Conservation (phyloP, 2,797 vertebrate genomes). For the Fratercula arctica region DNA sequence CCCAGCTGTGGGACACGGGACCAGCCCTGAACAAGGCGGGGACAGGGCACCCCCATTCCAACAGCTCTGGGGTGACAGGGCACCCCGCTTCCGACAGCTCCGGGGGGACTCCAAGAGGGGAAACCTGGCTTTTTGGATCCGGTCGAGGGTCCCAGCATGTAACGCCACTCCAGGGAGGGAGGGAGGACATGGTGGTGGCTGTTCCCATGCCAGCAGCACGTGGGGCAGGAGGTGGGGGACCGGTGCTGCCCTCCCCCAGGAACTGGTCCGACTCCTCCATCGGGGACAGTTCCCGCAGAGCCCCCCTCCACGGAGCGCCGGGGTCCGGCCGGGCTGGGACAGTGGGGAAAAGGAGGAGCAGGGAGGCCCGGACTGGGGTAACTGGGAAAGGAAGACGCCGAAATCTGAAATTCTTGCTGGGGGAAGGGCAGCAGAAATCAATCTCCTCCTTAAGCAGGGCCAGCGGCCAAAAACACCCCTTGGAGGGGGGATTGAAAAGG, state of each 20-base stretch:
- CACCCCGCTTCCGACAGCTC: not conserved
- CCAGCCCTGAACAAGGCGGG: accelerated
- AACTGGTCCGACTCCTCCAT: not conserved
- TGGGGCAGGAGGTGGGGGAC: not conserved
- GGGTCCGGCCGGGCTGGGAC: not conserved
- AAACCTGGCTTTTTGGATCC: not conserved
- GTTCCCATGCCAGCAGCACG: not conserved
- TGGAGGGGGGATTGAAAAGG: not conserved
- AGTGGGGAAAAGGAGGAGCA: not conserved
- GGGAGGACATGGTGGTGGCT: not conserved
- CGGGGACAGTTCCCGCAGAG: not conserved
- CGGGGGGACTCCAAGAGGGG: not conserved
- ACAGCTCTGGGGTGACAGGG: not conserved
- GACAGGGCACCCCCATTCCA: accelerated
- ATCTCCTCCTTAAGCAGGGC: not conserved
- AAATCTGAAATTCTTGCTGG: conserved; percentile 33
- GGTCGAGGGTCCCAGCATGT: not conserved
- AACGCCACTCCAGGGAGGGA: not conserved
- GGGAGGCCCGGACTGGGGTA: conserved; percentile 46
- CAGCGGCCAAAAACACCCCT: not conserved
- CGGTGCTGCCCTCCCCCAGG: not conserved
- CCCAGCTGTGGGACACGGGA: not conserved
- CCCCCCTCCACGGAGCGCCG: accelerated
- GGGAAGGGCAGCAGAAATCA: conserved; percentile 37
- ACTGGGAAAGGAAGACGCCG: not conserved